Percentiles rank a stretch among this genome's conserved stretches.
These are phyloP conservation scores for Pelobates fuscus DNA, from an alignment of 2,113 vertebrate species.

Conservation along the genomic window DNA sequence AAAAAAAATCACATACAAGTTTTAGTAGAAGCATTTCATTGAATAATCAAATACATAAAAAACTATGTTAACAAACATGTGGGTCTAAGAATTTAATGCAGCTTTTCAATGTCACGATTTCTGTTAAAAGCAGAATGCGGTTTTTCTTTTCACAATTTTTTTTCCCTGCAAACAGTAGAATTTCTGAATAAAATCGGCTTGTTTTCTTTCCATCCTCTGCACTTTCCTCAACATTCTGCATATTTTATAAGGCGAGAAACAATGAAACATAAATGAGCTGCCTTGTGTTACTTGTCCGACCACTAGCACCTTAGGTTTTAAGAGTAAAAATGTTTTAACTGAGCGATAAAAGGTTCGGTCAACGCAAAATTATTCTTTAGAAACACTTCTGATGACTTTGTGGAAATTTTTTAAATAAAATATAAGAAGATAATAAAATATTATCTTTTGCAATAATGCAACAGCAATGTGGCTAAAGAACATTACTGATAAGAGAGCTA, in stretches of 20 bases:
- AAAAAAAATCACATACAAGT: no score
- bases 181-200: constrained; percentile 1
- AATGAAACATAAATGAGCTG: constrained; percentile 24
- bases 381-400: background rate
- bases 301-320: background rate
- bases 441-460: background rate
- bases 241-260: constrained; percentile 25
- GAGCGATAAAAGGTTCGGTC: background rate
- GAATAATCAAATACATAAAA: background rate
- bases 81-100: background rate
- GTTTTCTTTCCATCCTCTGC: background rate
- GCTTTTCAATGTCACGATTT: background rate
- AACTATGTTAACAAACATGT: background rate
- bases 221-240: constrained; percentile 19
- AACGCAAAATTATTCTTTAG: background rate
- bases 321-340: background rate
- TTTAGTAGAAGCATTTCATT: background rate
- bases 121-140: constrained; percentile 32
- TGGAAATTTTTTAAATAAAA: background rate
- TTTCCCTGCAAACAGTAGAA: background rate
- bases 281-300: background rate
- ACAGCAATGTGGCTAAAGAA: background rate
- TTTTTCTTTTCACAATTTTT: background rate
- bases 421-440: background rate
- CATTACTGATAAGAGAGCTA: background rate